Conservation (phyloP, 2,888 invertebrate species). For the Rutpela maculata region DNA sequence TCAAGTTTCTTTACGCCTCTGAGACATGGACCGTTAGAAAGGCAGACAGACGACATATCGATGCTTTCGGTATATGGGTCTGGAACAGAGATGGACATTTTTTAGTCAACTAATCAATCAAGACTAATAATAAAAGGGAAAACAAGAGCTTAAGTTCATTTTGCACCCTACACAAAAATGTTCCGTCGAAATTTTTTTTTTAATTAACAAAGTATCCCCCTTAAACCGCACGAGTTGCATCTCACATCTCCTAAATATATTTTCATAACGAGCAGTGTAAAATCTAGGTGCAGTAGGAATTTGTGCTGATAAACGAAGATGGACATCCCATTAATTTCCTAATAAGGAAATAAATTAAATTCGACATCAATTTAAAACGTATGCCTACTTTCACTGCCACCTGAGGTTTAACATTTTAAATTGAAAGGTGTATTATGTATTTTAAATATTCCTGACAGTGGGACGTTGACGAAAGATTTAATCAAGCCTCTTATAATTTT, state of each 20-base stretch:
- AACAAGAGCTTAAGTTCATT: no score
- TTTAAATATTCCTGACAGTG: neutral
- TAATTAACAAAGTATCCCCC: no score
- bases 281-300: neutral
- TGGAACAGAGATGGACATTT: no score
- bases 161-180: no score
- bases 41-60: no score
- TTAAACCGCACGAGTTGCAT: neutral
- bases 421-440: neutral
- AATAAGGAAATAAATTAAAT: neutral
- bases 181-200: no score
- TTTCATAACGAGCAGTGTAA: neutral
- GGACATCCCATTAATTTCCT: conserved; percentile 4
- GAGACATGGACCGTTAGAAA: no score
- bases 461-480: neutral
- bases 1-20: no score
- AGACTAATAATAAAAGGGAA: no score
- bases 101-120: no score
- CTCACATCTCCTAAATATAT: neutral
- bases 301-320: neutral
- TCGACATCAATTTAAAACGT: neutral
- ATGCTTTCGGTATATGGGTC: no score
- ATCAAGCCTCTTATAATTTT: neutral
- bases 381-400: conserved; percentile 3
- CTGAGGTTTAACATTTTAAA: neutral